Evolutionary conservation across 2,888 invertebrate species (phyloP).

Genomic region (Scaptomyza polygonia): DNA sequence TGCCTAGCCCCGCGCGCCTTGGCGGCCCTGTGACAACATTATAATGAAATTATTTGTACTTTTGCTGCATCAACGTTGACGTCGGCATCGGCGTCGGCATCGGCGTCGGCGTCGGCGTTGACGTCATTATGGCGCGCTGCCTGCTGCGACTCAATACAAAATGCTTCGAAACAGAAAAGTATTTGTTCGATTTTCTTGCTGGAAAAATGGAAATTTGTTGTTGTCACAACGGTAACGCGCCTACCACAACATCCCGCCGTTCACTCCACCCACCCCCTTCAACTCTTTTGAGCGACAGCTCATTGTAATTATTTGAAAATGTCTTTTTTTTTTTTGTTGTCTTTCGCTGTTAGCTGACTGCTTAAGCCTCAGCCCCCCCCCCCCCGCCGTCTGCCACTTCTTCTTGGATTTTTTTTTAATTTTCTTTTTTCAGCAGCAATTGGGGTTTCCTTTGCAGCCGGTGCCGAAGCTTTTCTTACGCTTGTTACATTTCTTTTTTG

Average conservation of each 20-base stretch:
- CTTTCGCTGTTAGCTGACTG: constrained; percentile 55
- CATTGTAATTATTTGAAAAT: constrained; percentile 76
- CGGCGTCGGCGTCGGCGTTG: not conserved
- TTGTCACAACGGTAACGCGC: constrained; percentile 34
- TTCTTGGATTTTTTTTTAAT: constrained; percentile 20
- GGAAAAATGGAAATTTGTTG: constrained; percentile 40
- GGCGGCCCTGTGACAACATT: constrained; percentile 48
- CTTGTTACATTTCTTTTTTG: constrained; percentile 64
- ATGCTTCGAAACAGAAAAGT: constrained; percentile 2
- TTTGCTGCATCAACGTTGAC: constrained; percentile 40
- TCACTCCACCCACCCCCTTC: not conserved
- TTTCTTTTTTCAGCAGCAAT: constrained; percentile 30
- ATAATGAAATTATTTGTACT: constrained; percentile 77
- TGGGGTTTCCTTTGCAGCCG: constrained; percentile 40
- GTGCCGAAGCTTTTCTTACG: constrained; percentile 66
- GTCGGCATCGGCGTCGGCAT: constrained; percentile 31
- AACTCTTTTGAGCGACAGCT: constrained; percentile 14
- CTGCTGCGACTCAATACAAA: constrained; percentile 38
- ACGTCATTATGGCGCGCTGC: constrained; percentile 33
- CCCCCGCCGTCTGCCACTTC: constrained; percentile 3
- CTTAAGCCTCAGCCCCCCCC: constrained; percentile 18
- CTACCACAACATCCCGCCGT: not conserved
- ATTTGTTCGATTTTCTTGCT: constrained; percentile 55
- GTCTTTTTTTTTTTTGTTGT: constrained; percentile 49
- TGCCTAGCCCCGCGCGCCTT: constrained; percentile 7